Base-by-base conservation (phyloP, 2,113 vertebrate species). In the Podiceps cristatus region DNA sequence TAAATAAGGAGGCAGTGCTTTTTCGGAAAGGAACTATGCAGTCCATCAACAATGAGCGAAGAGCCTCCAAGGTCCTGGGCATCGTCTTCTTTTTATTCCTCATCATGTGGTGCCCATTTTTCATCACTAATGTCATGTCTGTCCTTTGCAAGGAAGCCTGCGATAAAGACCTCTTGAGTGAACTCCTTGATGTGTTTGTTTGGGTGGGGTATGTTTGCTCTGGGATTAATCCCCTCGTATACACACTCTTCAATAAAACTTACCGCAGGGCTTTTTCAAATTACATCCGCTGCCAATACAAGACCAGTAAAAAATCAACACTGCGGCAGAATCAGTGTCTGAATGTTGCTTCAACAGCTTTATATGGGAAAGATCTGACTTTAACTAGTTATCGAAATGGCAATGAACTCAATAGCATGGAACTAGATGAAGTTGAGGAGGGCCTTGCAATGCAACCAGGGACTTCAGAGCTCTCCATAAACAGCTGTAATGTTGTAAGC, bases 151-250 rank as follows among this genome's bases (percentile, higher is more conserved):
- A 95, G 19, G 98, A 98, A 56, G 97, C 99, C 55, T 99, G 99
- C 18, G 98, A 99, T 6, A 98, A 98, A 93, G 98, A 98, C 23
- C 98, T 99, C 53, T 98, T 99, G 49, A 98, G 98, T 2, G 99
- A 99, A 50, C 99, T 99, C 25, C 98, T 99, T 27, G 99, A 99
- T 31, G 99, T 99, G 45, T 99, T 99, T 64, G 99, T 99, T 10
- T 99, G 99, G 99, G 99, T 99, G 95, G 99, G 99, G 22, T 99
- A 99, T 66, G 99, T 99, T 96, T 99, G 99, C 75, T 99, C 99
- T 0, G 99, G 99, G 42, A 98, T 99, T 87, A 99, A 99, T 90
- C 99, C 99, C 52, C 98, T 99, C 19, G 99, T 99, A 68, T 99
- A 99, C 97, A 99, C 99, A 4, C 99, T 99, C 94, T 99, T 99